These are phyloP conservation scores for Tortrix viridana DNA, from an alignment of 2,888 invertebrate species.

Conservation along the genomic window DNA sequence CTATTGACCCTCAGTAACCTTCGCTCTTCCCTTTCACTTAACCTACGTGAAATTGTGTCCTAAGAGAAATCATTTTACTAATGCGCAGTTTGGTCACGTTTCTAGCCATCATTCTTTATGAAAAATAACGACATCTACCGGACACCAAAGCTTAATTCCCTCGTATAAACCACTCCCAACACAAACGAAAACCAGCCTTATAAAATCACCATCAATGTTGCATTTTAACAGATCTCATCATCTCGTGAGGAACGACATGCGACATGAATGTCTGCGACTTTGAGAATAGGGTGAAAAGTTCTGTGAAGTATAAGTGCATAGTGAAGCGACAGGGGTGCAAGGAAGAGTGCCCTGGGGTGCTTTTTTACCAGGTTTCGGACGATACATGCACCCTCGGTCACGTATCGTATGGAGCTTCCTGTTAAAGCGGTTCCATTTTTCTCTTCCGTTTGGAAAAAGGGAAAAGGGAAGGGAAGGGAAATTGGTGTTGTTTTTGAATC, in stretches of 20 bases:
- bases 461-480: conserved; percentile 48
- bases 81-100: conserved; percentile 24
- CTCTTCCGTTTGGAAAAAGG: conserved; percentile 53
- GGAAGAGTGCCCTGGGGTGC: conserved; percentile 62
- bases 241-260: neutral
- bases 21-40: too few relatives aligned
- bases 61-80: neutral
- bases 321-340: conserved; percentile 26
- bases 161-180: conserved; percentile 9
- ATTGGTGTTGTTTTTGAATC: conserved; percentile 19
- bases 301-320: conserved; percentile 18
- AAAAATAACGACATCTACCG: conserved; percentile 31
- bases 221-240: neutral
- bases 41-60: too few relatives aligned
- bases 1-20: too few relatives aligned
- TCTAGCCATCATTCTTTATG: conserved; percentile 21
- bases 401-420: conserved; percentile 81
- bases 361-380: conserved; percentile 76
- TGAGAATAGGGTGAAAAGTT: conserved; percentile 13
- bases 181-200: conserved; percentile 15
- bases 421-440: conserved; percentile 79
- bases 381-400: conserved; percentile 81
- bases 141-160: conserved; percentile 27
- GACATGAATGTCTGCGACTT: conserved; percentile 2
- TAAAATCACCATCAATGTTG: neutral